These are phyloP conservation scores for Orientallactaga bullata DNA, from an alignment of 2,113 vertebrate genomes.

Conservation along the genomic window DNA sequence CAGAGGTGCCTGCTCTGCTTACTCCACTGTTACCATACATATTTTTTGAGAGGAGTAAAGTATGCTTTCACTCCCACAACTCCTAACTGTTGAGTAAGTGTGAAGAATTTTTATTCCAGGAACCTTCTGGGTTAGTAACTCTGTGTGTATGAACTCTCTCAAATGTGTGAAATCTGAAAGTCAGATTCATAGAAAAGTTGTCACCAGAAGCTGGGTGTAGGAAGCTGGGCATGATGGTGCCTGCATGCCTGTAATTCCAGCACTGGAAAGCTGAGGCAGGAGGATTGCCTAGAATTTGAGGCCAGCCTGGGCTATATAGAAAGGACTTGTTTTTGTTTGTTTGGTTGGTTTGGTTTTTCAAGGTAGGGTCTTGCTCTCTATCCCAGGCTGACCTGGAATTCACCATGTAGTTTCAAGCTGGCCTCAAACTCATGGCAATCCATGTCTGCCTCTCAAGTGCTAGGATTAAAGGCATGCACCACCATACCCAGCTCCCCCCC, in stretches of 20 bases:
- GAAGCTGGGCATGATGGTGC: neutral
- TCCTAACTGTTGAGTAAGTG: neutral
- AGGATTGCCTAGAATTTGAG: neutral
- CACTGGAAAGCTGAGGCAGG: neutral
- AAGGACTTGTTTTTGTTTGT: neutral
- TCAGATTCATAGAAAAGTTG: neutral
- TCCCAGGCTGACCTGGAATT: too few species aligned
- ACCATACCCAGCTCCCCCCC: too few species aligned
- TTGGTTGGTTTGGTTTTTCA: too few species aligned
- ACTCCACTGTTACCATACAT: neutral
- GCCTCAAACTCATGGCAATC: too few species aligned
- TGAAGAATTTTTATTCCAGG: conserved; percentile 21
- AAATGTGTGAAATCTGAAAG: neutral
- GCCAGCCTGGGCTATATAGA: neutral
- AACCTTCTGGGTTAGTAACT: neutral
- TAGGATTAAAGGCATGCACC: too few species aligned
- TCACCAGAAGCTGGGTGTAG: neutral
- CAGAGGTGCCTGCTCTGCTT: neutral
- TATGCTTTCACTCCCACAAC: neutral
- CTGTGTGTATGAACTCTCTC: neutral
- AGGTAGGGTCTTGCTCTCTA: too few species aligned
- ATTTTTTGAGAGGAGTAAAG: neutral
- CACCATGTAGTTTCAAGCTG: too few species aligned
- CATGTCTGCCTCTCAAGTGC: too few species aligned
- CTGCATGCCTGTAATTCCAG: neutral